These are phyloP conservation scores for Thalassarche chlororhynchos DNA, from an alignment of 2,113 vertebrate species.

Conservation along the genomic window DNA sequence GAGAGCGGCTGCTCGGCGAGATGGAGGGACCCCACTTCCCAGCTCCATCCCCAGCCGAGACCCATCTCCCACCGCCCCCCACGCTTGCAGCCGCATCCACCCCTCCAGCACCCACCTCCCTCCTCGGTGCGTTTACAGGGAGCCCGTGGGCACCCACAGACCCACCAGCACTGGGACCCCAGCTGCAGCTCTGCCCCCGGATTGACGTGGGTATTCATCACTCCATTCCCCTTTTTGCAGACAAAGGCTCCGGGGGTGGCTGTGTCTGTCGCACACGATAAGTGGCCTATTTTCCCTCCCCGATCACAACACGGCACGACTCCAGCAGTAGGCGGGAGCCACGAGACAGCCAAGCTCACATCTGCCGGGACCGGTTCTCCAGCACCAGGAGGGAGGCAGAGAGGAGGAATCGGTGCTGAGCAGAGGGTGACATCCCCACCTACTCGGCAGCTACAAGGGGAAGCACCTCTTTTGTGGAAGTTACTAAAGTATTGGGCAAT, in stretches of 20 bases:
- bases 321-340: neutral
- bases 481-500: neutral
- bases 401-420: neutral
- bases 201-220: accelerated
- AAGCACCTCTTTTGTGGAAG: neutral
- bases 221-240: neutral
- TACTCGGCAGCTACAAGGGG: neutral
- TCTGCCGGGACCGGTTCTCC: neutral
- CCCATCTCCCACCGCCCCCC: neutral
- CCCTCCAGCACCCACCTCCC: neutral
- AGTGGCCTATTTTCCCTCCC: neutral
- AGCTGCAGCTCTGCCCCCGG: neutral
- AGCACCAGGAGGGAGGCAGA: neutral
- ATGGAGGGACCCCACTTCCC: neutral
- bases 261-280: neutral
- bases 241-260: neutral
- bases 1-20: neutral
- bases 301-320: neutral
- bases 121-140: accelerated
- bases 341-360: neutral
- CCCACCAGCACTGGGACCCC: accelerated
- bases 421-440: neutral
- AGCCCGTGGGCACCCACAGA: neutral
- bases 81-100: neutral
- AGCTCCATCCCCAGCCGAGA: neutral